Base-by-base conservation (phyloP, 2,888 invertebrate species). In the Hemaris fuciformis region DNA sequence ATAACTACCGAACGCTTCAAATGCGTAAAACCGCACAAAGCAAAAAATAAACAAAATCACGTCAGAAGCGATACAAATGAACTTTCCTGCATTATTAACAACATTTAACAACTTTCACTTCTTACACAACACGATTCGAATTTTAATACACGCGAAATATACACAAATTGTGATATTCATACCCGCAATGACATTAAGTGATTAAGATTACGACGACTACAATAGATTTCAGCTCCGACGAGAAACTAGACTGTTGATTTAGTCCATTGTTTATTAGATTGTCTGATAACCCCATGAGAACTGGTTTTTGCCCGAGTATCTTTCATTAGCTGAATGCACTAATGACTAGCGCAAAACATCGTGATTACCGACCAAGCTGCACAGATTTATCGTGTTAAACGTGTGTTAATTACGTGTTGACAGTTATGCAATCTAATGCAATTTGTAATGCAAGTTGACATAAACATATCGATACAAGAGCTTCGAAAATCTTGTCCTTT, bases 241-340 rank as follows among this genome's bases (percentile, higher is more conserved):
- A 53, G 53, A 53, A 27, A 31, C 46, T 31, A 31, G 70, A 70
- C 70, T 66, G 65, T 69, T 69, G 66, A 71, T 73, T 73, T 69
- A 71, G 67, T 67, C 66, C 69, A 74, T 73, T 73, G 70, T 71
- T 70, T 72, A 73, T 72, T 75, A 65, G 65, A 69, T 70, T 71
- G 67, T 66, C 66, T 66, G 68, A 66, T 69, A 67, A 62, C 64
- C 59, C 48, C 71, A 75, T 77, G 75, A 69, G 75, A 79, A 77
- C 64, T 43, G 1, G 66, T 73, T 76, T 71, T 74, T 74, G 59
- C 61, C 60, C 60, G 66, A 64, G 68, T 68, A 68, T 63, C 61
- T 67, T 66, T 68, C 65, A 68, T 70, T 69, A 65, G 56, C 57
- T 62, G 64, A 63, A 65, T 61, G 48, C 66, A 34, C 61, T 75